These are phyloP conservation scores for Acanthosoma haemorrhoidale DNA, from an alignment of 2,888 invertebrate species.

Conservation along the genomic window DNA sequence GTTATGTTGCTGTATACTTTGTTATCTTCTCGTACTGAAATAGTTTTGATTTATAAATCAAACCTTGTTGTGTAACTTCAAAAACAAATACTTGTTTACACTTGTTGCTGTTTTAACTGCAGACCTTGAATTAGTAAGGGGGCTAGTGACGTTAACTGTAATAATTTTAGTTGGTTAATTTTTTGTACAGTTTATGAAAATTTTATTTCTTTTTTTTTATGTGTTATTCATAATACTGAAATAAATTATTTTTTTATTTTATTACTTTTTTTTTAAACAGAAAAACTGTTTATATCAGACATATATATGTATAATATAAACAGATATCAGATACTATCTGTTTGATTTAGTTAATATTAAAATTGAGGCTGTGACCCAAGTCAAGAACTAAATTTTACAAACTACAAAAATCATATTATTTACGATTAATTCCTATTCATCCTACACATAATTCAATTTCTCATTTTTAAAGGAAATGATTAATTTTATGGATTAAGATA, in stretches of 20 bases:
- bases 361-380: no score
- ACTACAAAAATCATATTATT: no score
- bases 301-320: no score
- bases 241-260: neutral
- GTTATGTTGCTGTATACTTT: neutral
- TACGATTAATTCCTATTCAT: no score
- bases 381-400: no score
- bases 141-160: neutral
- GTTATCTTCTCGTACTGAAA: neutral
- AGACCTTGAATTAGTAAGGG: slow-evolving; percentile 7
- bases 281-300: neutral
- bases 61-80: neutral
- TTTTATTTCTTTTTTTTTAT: neutral
- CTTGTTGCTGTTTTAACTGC: slow-evolving; percentile 1
- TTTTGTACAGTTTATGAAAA: neutral
- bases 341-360: no score
- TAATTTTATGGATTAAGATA: no score
- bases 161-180: neutral
- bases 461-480: no score
- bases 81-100: neutral
- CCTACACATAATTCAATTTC: no score
- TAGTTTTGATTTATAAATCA: neutral
- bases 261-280: neutral
- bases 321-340: no score
- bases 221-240: neutral